A percentile compares a stretch with the other conserved stretches of the same genome.
These are phyloP conservation scores for Heliconius eleuchia DNA, from an alignment of 1,140 invertebrate species.

Conservation along the genomic window DNA sequence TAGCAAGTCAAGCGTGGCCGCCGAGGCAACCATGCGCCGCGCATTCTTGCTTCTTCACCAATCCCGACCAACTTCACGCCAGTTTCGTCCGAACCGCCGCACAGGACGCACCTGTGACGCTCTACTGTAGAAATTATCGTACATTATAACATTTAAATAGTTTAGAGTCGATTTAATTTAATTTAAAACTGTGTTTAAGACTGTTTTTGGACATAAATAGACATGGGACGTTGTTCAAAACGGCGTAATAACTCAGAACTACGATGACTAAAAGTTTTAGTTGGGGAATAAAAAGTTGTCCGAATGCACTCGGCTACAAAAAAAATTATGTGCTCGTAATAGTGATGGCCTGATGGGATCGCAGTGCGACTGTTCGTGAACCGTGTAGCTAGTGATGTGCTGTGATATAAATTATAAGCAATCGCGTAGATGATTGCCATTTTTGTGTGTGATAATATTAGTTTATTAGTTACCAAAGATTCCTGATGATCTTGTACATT, in stretches of 20 bases:
- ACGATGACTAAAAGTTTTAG: slow-evolving; percentile 74
- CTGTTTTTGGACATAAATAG: slow-evolving; percentile 43
- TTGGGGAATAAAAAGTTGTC: slow-evolving; percentile 70
- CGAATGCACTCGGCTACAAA: slow-evolving; percentile 68
- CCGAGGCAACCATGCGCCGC: slow-evolving; percentile 76
- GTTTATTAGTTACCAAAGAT: slow-evolving; percentile 80
- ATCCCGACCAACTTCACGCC: slow-evolving; percentile 71
- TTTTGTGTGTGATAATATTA: slow-evolving; percentile 74
- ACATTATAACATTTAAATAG: slow-evolving; percentile 66
- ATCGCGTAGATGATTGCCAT: slow-evolving; percentile 75
- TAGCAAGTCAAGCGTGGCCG: slow-evolving; percentile 58
- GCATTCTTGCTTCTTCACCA: slow-evolving; percentile 78
- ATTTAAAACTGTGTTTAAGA: slow-evolving; percentile 44
- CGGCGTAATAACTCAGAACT: slow-evolving; percentile 40
- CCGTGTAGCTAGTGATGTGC: slow-evolving; percentile 75
- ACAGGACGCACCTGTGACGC: slow-evolving; percentile 54
- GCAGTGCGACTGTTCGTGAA: slow-evolving; percentile 61
- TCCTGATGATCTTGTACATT: slow-evolving; percentile 81
- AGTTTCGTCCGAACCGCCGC: slow-evolving; percentile 66
- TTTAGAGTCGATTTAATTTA: slow-evolving; percentile 61
- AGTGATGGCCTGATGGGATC: slow-evolving; percentile 78
- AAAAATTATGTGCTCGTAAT: slow-evolving; percentile 67
- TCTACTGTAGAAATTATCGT: slow-evolving; percentile 60
- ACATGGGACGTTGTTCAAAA: slow-evolving; percentile 55
- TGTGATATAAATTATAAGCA: slow-evolving; percentile 75